These are phyloP conservation scores for Ptychochromis oligacanthus DNA, from an alignment of 2,113 vertebrate species.

Conservation along the genomic window DNA sequence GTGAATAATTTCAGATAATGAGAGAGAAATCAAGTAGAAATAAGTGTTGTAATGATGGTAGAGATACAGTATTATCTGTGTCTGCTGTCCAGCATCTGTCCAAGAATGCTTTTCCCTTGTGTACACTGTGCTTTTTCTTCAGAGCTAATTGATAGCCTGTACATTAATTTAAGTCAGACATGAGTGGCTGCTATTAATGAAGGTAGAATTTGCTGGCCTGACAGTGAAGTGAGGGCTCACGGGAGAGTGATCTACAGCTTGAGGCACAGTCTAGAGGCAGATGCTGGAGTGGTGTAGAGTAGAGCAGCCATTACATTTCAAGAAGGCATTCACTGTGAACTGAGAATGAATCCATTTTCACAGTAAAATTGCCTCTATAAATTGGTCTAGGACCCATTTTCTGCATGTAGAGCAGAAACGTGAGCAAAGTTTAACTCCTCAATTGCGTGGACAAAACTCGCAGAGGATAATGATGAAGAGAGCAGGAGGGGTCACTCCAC, in stretches of 20 bases:
- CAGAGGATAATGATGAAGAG: slow-evolving; percentile 14
- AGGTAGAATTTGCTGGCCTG: slow-evolving; percentile 64
- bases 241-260: slow-evolving; percentile 64
- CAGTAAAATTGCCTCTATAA: slow-evolving; percentile 46
- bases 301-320: slow-evolving; percentile 44
- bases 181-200: slow-evolving; percentile 79
- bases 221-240: slow-evolving; percentile 66
- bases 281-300: slow-evolving; percentile 33
- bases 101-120: slow-evolving; percentile 43
- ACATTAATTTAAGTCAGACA: slow-evolving; percentile 75
- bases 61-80: slow-evolving; percentile 1
- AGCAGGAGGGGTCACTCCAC: slow-evolving; percentile 6
- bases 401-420: slow-evolving; percentile 2
- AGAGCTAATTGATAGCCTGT: slow-evolving; percentile 77
- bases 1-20: slow-evolving; percentile 7
- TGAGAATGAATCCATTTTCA: slow-evolving; percentile 52
- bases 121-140: slow-evolving; percentile 48
- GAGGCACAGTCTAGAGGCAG: slow-evolving; percentile 43
- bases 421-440: slow-evolving; percentile 39
- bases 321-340: slow-evolving; percentile 49
- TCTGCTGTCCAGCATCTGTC: slow-evolving; percentile 23
- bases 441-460: slow-evolving; percentile 18
- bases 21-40: background rate
- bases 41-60: background rate
- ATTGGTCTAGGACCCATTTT: slow-evolving; percentile 38